phyloP scores from a whole-genome alignment of 2,888 invertebrate genomes.

The Rhingia rostrata region DNA sequence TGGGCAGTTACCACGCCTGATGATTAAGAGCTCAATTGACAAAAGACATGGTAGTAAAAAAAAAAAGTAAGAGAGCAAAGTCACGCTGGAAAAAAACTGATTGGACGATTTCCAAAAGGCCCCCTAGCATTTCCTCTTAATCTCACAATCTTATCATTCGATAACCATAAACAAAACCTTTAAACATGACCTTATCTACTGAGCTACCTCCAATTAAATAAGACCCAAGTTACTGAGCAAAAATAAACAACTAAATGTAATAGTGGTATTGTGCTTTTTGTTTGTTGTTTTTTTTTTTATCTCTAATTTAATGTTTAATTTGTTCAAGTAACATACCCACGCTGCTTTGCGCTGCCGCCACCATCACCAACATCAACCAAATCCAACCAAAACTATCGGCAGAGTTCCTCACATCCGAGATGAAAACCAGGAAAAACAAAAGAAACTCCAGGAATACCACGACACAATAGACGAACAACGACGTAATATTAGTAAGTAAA shows the following conservation, averaged over 20 bases:
- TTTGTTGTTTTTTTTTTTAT: not conserved
- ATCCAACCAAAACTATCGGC: constrained; percentile 67
- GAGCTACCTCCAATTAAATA: not conserved
- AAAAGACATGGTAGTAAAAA: no score
- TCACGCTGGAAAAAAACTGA: no score
- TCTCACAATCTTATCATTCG: not conserved
- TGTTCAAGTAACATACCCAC: constrained; percentile 68
- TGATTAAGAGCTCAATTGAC: no score
- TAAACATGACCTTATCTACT: not conserved
- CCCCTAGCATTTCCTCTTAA: not conserved
- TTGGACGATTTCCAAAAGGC: no score
- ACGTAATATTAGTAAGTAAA: constrained; percentile 31
- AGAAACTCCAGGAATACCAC: not conserved
- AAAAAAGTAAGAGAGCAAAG: no score
- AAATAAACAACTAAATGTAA: constrained; percentile 6
- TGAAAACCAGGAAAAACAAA: constrained; percentile 7
- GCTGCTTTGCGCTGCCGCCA: constrained; percentile 4
- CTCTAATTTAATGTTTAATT: not conserved
- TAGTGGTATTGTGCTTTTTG: constrained; percentile 9
- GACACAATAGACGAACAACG: constrained; percentile 1
- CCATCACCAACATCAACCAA: constrained; percentile 36
- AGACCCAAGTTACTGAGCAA: constrained; percentile 7
- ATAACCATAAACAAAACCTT: not conserved
- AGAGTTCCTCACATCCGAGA: constrained; percentile 19
- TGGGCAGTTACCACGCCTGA: no score